These are phyloP conservation scores for Parnassius apollo DNA, from an alignment of 2,888 invertebrate species.

Conservation along the genomic window DNA sequence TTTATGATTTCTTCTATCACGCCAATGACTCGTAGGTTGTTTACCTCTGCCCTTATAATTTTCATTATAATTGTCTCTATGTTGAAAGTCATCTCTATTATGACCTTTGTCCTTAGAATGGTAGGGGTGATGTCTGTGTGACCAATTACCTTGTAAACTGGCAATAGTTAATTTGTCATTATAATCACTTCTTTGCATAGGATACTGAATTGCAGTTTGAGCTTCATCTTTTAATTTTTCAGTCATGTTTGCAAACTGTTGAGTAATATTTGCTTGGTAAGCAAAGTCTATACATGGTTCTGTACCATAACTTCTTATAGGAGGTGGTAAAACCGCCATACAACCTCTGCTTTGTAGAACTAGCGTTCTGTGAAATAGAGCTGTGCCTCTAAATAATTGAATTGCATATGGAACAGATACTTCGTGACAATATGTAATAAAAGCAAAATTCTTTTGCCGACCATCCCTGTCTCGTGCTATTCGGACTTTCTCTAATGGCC, in stretches of 20 bases:
- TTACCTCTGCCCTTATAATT: constrained; percentile 40
- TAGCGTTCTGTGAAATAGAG: constrained; percentile 83
- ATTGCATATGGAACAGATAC: constrained; percentile 89
- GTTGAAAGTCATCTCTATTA: constrained; percentile 41
- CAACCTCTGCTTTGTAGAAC: constrained; percentile 65
- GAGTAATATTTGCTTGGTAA: constrained; percentile 47
- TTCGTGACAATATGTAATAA: constrained; percentile 88
- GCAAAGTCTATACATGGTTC: constrained; percentile 52
- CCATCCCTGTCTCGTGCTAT: constrained; percentile 89
- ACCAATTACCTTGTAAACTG: constrained; percentile 76
- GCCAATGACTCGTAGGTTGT: constrained; percentile 42
- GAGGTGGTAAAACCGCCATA: constrained; percentile 55
- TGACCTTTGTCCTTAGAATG: constrained; percentile 51
- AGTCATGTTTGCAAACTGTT: constrained; percentile 68
- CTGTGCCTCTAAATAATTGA: constrained; percentile 86
- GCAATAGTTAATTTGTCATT: constrained; percentile 61
- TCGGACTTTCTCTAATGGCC: constrained; percentile 88
- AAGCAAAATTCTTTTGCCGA: constrained; percentile 87
- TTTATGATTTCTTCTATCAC: constrained; percentile 55
- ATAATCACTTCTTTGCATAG: constrained; percentile 43
- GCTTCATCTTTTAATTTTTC: constrained; percentile 53
- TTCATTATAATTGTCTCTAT: constrained; percentile 35
- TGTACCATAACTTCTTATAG: constrained; percentile 60
- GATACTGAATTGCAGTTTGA: constrained; percentile 38
- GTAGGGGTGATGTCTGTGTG: constrained; percentile 70